Conservation (phyloP, 2,797 vertebrate species). For the Steatocranus sp. region DNA sequence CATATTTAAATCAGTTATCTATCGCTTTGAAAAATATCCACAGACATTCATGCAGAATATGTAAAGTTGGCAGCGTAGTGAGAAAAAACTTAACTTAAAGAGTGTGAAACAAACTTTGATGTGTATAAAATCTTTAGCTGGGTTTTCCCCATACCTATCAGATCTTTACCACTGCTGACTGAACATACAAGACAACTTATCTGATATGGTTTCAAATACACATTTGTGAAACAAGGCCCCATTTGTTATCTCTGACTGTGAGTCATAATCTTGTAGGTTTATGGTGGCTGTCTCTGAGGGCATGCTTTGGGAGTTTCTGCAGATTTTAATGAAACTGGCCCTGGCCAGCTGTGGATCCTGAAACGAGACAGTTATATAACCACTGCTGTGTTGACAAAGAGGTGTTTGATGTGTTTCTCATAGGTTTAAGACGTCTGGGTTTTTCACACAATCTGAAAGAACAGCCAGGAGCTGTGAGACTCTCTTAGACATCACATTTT, state of each 20-base stretch:
- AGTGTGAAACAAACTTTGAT: neutral
- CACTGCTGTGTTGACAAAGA: neutral
- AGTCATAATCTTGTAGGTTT: conserved; percentile 13
- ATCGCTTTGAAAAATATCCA: neutral
- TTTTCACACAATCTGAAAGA: neutral
- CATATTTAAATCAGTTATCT: neutral
- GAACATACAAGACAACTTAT: neutral
- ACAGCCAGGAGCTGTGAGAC: neutral
- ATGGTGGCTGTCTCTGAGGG: neutral
- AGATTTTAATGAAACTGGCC: neutral
- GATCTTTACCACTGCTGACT: neutral
- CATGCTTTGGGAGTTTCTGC: neutral
- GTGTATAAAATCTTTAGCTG: neutral
- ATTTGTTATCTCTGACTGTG: conserved; percentile 25
- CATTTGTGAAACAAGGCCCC: neutral
- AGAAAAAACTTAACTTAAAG: neutral
- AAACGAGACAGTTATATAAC: neutral
- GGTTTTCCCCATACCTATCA: conserved; percentile 6
- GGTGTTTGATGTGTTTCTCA: neutral
- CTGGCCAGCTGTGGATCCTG: neutral
- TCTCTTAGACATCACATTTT: neutral
- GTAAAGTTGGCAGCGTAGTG: neutral
- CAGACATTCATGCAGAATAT: neutral
- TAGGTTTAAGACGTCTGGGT: neutral
- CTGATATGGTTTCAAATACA: conserved; percentile 1